Conservation (phyloP, 1,140 invertebrate species). For the Drosophila kohkoa region DNA sequence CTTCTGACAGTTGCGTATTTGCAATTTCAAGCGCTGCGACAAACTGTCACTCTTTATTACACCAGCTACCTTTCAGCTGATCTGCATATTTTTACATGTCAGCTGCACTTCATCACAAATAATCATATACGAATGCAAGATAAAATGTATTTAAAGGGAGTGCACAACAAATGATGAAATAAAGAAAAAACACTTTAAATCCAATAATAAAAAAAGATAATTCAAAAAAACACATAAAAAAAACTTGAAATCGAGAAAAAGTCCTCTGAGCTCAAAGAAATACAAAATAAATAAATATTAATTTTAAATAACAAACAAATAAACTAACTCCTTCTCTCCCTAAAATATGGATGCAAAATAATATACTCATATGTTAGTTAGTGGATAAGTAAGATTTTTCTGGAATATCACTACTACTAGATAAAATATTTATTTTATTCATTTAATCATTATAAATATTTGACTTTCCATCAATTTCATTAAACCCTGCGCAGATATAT, state of each 20-base stretch:
- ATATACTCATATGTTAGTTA: too few relatives aligned
- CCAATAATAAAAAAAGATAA: too few relatives aligned
- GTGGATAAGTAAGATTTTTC: too few relatives aligned
- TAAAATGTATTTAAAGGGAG: background rate
- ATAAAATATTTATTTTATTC: background rate
- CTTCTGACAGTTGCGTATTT: slow-evolving; percentile 52
- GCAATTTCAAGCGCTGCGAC: slow-evolving; percentile 38
- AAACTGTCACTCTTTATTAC: slow-evolving; percentile 59
- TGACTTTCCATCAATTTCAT: background rate
- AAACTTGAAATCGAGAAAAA: too few relatives aligned
- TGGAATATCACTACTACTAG: too few relatives aligned
- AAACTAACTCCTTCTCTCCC: too few relatives aligned
- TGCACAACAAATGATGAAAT: background rate
- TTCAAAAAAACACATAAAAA: too few relatives aligned
- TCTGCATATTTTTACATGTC: slow-evolving; percentile 47
- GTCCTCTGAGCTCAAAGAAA: too few relatives aligned
- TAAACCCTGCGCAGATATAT: slow-evolving; percentile 9
- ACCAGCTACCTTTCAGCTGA: background rate
- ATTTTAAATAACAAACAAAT: too few relatives aligned
- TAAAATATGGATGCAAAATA: too few relatives aligned
- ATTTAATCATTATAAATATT: too few relatives aligned
- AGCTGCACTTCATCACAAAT: slow-evolving; percentile 60
- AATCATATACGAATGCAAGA: background rate
- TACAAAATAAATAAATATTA: too few relatives aligned
- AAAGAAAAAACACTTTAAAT: background rate